These are phyloP conservation scores for Coilia nasus DNA, from an alignment of 2,797 vertebrate genomes.

Conservation along the genomic window DNA sequence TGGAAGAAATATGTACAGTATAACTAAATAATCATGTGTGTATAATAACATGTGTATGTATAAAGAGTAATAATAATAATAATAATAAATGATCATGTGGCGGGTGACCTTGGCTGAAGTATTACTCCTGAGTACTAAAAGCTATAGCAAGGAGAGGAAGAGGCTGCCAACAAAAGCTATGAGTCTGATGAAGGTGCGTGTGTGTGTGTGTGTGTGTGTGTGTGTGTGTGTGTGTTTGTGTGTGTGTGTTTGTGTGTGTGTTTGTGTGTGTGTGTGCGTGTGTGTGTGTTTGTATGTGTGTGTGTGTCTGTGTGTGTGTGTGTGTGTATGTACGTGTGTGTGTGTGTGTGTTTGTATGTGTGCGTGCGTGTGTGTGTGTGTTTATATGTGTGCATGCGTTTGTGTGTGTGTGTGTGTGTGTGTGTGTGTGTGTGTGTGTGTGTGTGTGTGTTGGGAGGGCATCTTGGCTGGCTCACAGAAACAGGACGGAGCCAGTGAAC, in stretches of 20 bases:
- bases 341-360: not conserved
- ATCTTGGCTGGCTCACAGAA: not conserved
- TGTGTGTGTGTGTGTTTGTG: not conserved
- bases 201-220: too few species aligned
- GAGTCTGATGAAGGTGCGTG: not conserved
- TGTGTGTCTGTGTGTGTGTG: not conserved
- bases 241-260: not conserved
- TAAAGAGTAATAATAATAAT: too few species aligned
- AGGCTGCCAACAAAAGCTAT: not conserved
- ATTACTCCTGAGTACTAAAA: not conserved
- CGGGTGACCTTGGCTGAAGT: not conserved
- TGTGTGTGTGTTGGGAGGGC: too few species aligned
- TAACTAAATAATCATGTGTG: too few species aligned
- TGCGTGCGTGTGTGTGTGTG: not conserved
- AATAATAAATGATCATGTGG: not conserved
- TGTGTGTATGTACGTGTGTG: constrained; percentile 15
- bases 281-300: too few species aligned
- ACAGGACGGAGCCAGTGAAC: not conserved
- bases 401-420: constrained; percentile 14
- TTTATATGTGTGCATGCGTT: not conserved
- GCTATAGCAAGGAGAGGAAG: not conserved
- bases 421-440: not conserved
- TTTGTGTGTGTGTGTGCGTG: too few species aligned
- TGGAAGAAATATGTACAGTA: too few species aligned
- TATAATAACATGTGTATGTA: too few species aligned